phyloP scores from a whole-genome alignment of 2,113 vertebrate genomes.

The Patagioenas fasciata region DNA sequence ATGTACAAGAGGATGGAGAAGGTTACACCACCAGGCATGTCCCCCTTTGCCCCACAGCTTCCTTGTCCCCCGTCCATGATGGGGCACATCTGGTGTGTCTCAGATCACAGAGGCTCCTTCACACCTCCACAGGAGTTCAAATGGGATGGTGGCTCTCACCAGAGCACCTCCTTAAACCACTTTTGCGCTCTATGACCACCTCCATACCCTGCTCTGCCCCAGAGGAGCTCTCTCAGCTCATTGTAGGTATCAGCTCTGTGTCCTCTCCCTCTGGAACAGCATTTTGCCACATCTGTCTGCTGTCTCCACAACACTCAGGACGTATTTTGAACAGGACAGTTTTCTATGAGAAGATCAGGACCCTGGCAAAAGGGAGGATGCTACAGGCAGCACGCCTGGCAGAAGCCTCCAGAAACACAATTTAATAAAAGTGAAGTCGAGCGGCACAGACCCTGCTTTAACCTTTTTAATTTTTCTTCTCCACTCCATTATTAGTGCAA shows the following conservation, averaged over 20 bases:
- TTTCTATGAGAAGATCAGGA: not conserved
- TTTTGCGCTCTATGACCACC: not conserved
- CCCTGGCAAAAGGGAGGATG: not conserved
- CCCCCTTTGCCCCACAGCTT: not conserved
- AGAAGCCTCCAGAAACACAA: not conserved
- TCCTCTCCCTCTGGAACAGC: not conserved
- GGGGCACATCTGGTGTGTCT: not conserved
- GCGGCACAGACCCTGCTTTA: not conserved
- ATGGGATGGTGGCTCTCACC: not conserved
- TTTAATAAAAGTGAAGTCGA: not conserved
- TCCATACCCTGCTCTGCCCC: not conserved
- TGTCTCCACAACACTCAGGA: fast-evolving
- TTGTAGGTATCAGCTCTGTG: not conserved
- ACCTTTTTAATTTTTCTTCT: conserved; percentile 6
- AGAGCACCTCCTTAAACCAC: not conserved
- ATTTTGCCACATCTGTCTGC: not conserved
- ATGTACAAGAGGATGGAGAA: not conserved
- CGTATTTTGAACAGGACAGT: not conserved
- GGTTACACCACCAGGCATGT: not conserved
- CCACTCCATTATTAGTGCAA: conserved; percentile 36
- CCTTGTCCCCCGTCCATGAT: not conserved
- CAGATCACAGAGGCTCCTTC: not conserved
- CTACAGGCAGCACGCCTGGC: not conserved
- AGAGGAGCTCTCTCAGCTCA: not conserved
- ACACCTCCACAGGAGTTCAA: not conserved